Evolutionary conservation across 92 coral and sea anemone genomes (phyloP), one percentile per base, ranked within the genome.

Genomic region (Heliopora coerulea): DNA sequence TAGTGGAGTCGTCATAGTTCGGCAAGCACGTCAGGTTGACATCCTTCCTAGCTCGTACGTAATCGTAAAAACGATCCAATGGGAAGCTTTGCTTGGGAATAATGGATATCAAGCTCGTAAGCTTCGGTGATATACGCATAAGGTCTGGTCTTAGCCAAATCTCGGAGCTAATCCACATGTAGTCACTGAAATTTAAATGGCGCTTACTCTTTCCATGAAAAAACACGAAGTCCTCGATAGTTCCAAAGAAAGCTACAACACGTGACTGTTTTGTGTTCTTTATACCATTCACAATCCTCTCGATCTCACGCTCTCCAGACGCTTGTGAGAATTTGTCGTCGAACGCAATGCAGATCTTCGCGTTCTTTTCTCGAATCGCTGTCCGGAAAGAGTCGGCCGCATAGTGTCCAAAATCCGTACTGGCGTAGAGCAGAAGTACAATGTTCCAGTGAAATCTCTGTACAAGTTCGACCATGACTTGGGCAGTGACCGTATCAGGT

Each of bases 401-500:
- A 15, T 66, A 66, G 30, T 66, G 73, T 23, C 73, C 73, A 57
- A 41, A 66, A 32, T 66, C 73, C 18, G 49, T 66, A 23, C 42
- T 57, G n/a, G 52, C 73, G 26, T 66, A 46, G 1, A 66, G 8
- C 8, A 66, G 20, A 5, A 66, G 35, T 28, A 66, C 73, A 15
- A 66, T 44, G 54, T 66, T 66, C 73, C 73, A 66, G 37, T 41
- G 14, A 18, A 41, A 49, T 13, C 42, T 44, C 35, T 25, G 9
- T 19, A 66, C 27, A 26, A 66, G 73, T 8, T 66, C 73, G 31
- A 66, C 73, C 57, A 66, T 66, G 31, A 66, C 57, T 41, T 66
- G 56, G 9, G 73, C 30, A 18, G 73, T 20, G 34, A 41, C 73
- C 26, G 73, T 27, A 56, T 91, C 96, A 18, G 97, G 84, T 0